Evolutionary conservation across 2,888 invertebrate species (phyloP), one percentile per base, ranked within the genome.

Genomic region (Latheticus oryzae): DNA sequence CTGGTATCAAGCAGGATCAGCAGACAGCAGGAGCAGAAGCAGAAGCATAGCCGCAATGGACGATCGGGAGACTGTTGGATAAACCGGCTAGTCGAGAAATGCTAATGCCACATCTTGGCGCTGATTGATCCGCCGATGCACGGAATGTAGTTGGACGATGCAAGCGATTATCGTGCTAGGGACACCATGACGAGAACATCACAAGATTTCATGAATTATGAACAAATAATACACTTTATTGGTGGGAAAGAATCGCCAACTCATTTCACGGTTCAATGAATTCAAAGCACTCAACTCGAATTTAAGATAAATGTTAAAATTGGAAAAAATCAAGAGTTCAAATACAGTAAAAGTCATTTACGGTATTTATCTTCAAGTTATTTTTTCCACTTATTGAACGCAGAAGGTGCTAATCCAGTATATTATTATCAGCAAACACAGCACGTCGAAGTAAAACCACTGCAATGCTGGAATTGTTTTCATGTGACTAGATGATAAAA

Each of bases 71-170:
- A n/a, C 38, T 30, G 33, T 28, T n/a, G 38, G n/a, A 43, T 13
- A 55, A 55, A 58, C 58, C 53, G 58, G 58, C 54, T 58, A 58
- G 54, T 58, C 58, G 58, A 58, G 58, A 58, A 58, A 58, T 58
- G 58, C 54, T 58, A 58, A 58, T 54, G 53, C 58, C 54, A 28
- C 48, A 58, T 58, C 58, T 53, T 42, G 40, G 42, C 35, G 42
- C 53, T 58, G 58, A 58, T 58, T 58, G 58, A 58, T 58, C 58
- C 38, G 58, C 53, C 48, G 45, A 40, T 54, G 53, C 58, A 48
- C 48, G 58, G 58, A 58, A 58, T 58, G 58, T 54, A 26, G 54
- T 42, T 33, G 55, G 47, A 11, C 40, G 21, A 33, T 52, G 40
- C 45, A 45, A 13, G 32, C 45, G 45, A 45, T 45, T 45, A 45